Evolutionary conservation across 2,888 invertebrate species (phyloP), one percentile per base, ranked within the genome.

Genomic region (Trissonchulus sp.): DNA sequence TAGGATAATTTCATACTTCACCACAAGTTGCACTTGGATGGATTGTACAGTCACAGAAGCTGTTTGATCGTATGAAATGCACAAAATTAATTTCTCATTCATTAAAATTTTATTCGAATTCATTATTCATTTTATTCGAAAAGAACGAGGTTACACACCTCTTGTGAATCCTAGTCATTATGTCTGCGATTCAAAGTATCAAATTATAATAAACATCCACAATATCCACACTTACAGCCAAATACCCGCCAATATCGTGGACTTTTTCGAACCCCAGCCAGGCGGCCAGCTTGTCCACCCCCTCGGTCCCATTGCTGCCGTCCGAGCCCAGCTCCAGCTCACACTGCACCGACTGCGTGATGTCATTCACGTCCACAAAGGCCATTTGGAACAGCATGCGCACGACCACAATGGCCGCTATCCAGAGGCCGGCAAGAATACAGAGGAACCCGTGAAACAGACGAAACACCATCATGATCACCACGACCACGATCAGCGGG

Each of bases 401-500:
- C 2, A 63, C 36, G 2, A 73, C 8, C 3, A 74, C 60, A 8
- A 80, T 77, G 18, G 79, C 65, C 30, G 80, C 78, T 31, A 84
- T 75, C 77, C 83, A 83, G 31, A 78, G 37, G 31, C 63, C 28
- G 18, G 76, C 76, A 30, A 79, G 78, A 75, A 80, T 77, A 63
- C 80, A 75, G 30, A 81, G 38, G n/a, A 79, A 77, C 75, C 28
- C 31, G 23, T 81, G 81, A 34, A 82, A 79, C 23, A 79, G 80
- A 1, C 81, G 81, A 72, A 84, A 75, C 0, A 84, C 84, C 71
- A 87, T 78, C 36, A 86, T 83, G 68, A 86, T 74, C 8, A 83
- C 81, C 72, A 87, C 79, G 2, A 87, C 76, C 28, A 87, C 78
- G 71, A 86, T 82, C 73, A 86, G 83, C 63, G 87, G 83, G 8